phyloP scores from a whole-genome alignment of 2,113 vertebrate genomes.

The Crypturellus undulatus region DNA sequence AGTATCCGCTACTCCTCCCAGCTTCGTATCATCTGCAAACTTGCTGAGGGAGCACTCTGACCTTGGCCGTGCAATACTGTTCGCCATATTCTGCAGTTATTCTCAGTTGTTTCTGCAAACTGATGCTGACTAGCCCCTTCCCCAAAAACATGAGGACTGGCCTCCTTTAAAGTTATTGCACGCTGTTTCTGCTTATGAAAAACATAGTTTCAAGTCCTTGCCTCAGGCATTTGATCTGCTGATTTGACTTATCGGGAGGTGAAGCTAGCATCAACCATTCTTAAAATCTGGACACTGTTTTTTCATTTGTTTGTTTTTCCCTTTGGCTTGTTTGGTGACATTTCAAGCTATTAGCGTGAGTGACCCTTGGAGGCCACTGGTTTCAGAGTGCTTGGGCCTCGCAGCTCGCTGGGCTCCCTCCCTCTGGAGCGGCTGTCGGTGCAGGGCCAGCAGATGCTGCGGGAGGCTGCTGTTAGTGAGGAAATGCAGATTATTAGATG shows the following conservation, averaged over 20 bases:
- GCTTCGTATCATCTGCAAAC: too few relatives aligned
- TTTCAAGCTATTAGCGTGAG: not conserved
- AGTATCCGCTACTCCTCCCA: too few relatives aligned
- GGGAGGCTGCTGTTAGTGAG: not conserved
- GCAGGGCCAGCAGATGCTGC: not conserved
- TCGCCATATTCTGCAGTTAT: too few relatives aligned
- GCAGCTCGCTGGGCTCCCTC: rapidly evolving
- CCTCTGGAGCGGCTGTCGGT: not conserved
- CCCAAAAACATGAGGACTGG: too few relatives aligned
- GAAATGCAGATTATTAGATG: rapidly evolving
- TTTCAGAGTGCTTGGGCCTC: not conserved
- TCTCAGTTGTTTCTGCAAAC: not conserved
- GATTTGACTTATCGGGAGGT: not conserved
- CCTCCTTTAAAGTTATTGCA: too few relatives aligned
- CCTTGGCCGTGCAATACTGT: too few relatives aligned
- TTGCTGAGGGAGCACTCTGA: too few relatives aligned
- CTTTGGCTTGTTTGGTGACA: too few relatives aligned
- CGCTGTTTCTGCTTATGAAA: not conserved
- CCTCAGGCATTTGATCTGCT: not conserved
- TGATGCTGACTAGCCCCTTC: too few relatives aligned
- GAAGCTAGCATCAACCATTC: not conserved
- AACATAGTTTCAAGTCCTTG: rapidly evolving
- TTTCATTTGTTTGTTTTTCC: not conserved
- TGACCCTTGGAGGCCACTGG: not conserved
- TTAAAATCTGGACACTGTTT: not conserved